Conservation (phyloP, 1,140 invertebrate genomes). For the Drosophila murphyi region DNA sequence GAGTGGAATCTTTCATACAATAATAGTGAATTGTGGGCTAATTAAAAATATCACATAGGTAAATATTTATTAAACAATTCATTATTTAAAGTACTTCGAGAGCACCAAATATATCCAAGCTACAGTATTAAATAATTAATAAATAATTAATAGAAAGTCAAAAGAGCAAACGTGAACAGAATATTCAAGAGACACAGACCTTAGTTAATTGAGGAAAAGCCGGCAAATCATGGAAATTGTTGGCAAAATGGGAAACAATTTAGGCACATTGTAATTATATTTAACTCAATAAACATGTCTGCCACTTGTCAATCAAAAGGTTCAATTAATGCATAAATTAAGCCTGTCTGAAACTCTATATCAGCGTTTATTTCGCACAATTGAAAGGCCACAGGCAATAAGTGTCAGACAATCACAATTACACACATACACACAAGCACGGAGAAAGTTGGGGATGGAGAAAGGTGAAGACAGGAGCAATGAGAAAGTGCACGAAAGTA, state of each 20-base stretch:
- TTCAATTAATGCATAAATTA: neutral
- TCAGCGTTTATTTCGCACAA: slow-evolving; percentile 20
- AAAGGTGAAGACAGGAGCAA: neutral
- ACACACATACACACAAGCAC: slow-evolving; percentile 1
- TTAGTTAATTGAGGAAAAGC: neutral
- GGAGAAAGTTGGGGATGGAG: neutral
- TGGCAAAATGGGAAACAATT: neutral
- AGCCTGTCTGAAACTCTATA: neutral
- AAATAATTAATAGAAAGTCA: neutral
- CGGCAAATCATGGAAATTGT: neutral
- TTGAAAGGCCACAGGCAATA: slow-evolving; percentile 26
- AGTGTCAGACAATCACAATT: slow-evolving; percentile 11
- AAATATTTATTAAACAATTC: too few relatives aligned
- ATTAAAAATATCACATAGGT: too few relatives aligned
- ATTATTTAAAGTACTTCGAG: too few relatives aligned
- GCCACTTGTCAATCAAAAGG: slow-evolving; percentile 10
- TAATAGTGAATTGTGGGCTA: too few relatives aligned
- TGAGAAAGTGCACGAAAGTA: slow-evolving; percentile 10
- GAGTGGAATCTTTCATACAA: too few relatives aligned
- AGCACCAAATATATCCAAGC: neutral
- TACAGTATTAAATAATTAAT: neutral
- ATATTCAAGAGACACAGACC: neutral
- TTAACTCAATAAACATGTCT: slow-evolving; percentile 16
- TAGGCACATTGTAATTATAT: slow-evolving; percentile 18
- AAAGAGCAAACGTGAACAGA: neutral